These are phyloP conservation scores for Eudasyphora cyanicolor DNA, from an alignment of 2,888 invertebrate genomes.

Conservation along the genomic window DNA sequence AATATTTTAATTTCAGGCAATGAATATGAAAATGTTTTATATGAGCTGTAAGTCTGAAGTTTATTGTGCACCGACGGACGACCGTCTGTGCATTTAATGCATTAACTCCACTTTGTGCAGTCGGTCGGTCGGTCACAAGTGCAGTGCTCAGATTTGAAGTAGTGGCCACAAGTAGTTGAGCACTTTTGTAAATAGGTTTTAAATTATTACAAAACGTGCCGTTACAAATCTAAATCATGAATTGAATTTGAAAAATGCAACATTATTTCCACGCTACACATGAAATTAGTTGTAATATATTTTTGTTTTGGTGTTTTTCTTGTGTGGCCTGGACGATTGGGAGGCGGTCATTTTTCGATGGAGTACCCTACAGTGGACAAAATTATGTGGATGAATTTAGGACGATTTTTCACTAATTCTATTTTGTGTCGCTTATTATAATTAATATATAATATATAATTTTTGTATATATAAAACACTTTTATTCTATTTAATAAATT, in stretches of 20 bases:
- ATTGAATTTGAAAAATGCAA: constrained; percentile 42
- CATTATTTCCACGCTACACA: constrained; percentile 27
- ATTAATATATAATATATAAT: too few relatives aligned
- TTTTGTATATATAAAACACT: too few relatives aligned
- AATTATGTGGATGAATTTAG: too few relatives aligned
- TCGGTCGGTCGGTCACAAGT: too few relatives aligned
- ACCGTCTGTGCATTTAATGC: neutral
- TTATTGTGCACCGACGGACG: neutral
- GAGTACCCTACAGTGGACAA: neutral
- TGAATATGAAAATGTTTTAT: constrained; percentile 47
- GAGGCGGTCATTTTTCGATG: neutral
- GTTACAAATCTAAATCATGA: constrained; percentile 55
- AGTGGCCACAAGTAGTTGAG: constrained; percentile 38
- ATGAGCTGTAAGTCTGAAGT: constrained; percentile 5
- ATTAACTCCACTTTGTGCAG: too few relatives aligned
- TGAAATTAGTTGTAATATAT: constrained; percentile 29
- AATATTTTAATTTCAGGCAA: constrained; percentile 61
- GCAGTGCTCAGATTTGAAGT: neutral
- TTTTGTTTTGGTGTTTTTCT: neutral
- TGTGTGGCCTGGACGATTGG: neutral
- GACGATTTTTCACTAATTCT: too few relatives aligned
- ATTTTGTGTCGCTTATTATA: too few relatives aligned
- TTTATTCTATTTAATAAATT: too few relatives aligned
- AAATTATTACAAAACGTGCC: constrained; percentile 64
- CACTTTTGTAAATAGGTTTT: constrained; percentile 56